Base-by-base conservation (phyloP, 2,113 vertebrate species). In the Sterrhoptilus dennistouni region DNA sequence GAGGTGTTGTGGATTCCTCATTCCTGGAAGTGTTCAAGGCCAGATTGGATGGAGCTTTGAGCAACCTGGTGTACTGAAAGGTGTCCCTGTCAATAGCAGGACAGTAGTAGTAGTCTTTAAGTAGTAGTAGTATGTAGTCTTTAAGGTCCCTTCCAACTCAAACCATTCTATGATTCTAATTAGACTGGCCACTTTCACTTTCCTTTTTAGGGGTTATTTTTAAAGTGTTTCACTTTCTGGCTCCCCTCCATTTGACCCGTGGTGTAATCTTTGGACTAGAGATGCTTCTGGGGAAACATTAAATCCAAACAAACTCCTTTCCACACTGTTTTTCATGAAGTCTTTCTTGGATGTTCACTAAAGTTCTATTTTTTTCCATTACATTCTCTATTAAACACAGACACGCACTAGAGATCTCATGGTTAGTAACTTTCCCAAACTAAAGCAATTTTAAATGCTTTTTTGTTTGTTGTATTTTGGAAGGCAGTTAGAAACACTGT, bases 221-320 rank as follows among this genome's bases (percentile, higher is more conserved):
- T 52, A 78, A 92, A 88, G 75, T 45, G 20, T 86, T 94, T 92
- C 52, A 64, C 33, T 92, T 93, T 66, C 85, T 96, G 93, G 92
- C 76, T 96, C 59, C 92, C 88, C 95, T 94, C 79, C 85, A 71
- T 94, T 86, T 96, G 92, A 93, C 92, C 93, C 86, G 64, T 94
- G 92, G 71, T 96, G 95, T 93, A 96, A 96, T 95, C 85, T 95
- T 96, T 97, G 96, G 94, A 94, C 64, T 91, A 93, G 75, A 95
- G 87, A 92, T 97, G 95, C 91, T 96, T 87, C 90, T 94, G 95
- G 85, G 95, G 87, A 96, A 95, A 86, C 68, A 70, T 95, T 85
- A 93, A 94, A 90, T 88, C 93, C 92, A 86, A 96, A 92, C 87
- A 96, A 95, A 86, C 88, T 96, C 47, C 66, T 33, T 95, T 93